These are phyloP conservation scores for Nephotettix cincticeps DNA, from an alignment of 1,140 invertebrate genomes.

Conservation along the genomic window DNA sequence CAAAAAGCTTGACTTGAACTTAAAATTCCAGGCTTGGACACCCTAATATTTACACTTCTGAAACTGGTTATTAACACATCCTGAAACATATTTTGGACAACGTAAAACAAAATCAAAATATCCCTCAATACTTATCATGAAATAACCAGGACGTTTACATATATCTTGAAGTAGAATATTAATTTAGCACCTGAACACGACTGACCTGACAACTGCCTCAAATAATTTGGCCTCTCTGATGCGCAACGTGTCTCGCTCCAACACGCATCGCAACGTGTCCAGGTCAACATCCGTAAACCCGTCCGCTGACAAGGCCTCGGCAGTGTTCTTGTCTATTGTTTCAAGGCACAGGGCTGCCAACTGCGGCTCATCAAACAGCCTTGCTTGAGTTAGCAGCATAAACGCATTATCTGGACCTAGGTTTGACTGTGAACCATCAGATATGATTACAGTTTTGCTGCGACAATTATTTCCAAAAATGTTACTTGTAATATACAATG, in stretches of 20 bases:
- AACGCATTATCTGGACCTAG: conserved; percentile 84
- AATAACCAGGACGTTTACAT: too few species aligned
- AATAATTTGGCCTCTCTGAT: conserved; percentile 83
- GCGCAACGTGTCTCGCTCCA: conserved; percentile 79
- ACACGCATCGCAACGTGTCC: conserved; percentile 75
- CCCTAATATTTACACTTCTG: too few species aligned
- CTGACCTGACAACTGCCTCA: conserved; percentile 61
- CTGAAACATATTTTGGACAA: too few species aligned
- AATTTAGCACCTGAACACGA: not conserved
- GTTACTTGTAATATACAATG: too few species aligned
- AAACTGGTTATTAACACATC: too few species aligned
- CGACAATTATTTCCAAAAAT: too few species aligned
- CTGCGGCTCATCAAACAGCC: conserved; percentile 80
- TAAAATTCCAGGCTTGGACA: too few species aligned
- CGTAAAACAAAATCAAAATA: too few species aligned
- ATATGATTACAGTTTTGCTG: too few species aligned
- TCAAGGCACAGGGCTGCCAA: conserved; percentile 78
- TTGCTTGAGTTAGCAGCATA: conserved; percentile 73
- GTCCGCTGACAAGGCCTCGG: conserved; percentile 78
- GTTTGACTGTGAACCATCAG: conserved; percentile 51
- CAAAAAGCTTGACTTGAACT: too few species aligned
- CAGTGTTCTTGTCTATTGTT: conserved; percentile 83
- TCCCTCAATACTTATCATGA: too few species aligned
- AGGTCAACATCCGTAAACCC: conserved; percentile 87
- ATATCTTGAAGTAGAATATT: too few species aligned